Conservation (phyloP, 2,797 vertebrate species). For the Spinibarbus caldwelli region DNA sequence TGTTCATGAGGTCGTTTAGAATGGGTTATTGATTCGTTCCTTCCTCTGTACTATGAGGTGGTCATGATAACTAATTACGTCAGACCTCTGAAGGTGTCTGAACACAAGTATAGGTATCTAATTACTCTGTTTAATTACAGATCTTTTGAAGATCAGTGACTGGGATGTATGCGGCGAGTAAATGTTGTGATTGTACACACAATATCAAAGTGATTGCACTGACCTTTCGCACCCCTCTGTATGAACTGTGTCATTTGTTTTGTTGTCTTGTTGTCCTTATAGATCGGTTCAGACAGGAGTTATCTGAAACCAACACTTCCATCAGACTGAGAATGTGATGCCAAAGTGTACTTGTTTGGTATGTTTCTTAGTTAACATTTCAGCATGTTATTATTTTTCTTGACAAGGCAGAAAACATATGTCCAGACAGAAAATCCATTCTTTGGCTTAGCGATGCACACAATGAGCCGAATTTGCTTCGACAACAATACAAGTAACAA, state of each 20-base stretch:
- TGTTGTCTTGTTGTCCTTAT: neutral
- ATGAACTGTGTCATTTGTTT: constrained; percentile 16
- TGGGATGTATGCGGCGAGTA: constrained; percentile 1
- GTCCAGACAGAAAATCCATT: constrained; percentile 23
- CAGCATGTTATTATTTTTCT: constrained; percentile 26
- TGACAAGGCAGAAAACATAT: constrained; percentile 18
- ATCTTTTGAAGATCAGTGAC: constrained; percentile 26
- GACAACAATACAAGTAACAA: constrained; percentile 36
- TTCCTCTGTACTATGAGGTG: constrained; percentile 30
- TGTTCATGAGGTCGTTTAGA: constrained; percentile 54
- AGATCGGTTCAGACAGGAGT: neutral
- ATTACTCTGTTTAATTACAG: constrained; percentile 37
- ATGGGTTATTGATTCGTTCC: constrained; percentile 52
- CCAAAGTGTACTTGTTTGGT: neutral
- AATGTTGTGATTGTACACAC: constrained; percentile 17
- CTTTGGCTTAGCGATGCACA: constrained; percentile 22
- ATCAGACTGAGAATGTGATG: neutral
- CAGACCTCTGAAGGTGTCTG: constrained; percentile 12
- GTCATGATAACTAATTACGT: constrained; percentile 45
- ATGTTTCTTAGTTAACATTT: constrained; percentile 13
- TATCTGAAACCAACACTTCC: neutral
- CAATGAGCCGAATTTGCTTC: constrained; percentile 16
- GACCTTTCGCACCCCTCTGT: neutral
- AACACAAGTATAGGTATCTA: constrained; percentile 13
- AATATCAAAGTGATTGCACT: constrained; percentile 28